Base-by-base conservation (phyloP, 2,888 invertebrate genomes). In the Ditula angustiorana region DNA sequence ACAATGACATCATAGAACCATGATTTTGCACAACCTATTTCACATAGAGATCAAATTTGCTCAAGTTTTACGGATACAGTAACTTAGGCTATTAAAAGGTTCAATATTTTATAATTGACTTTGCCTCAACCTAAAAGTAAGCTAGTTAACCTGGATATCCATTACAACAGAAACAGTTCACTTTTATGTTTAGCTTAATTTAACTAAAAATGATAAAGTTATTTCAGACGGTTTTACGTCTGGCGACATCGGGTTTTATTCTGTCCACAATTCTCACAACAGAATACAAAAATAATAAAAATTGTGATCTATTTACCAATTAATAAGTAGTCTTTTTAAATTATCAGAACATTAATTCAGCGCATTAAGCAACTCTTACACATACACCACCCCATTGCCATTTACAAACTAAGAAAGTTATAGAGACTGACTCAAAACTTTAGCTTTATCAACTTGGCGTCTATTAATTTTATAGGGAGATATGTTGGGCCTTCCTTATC, bases 81-180 rank as follows among this genome's bases (percentile, higher is more conserved):
- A n/a, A n/a, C n/a, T n/a, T n/a, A n/a, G n/a, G n/a, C n/a, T n/a
- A n/a, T n/a, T n/a, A n/a, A n/a, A n/a, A n/a, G n/a, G n/a, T n/a
- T n/a, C n/a, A n/a, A n/a, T n/a, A n/a, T n/a, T n/a, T n/a, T n/a
- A 7, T 50, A 60, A 52, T 60, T 60, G 52, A 60, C 52, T 41
- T 50, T 30, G 52, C 52, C 21, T 46, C 23, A 59, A 59, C 8
- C 5, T 5, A 53, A 44, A 24, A 11, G 19, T 7, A 11, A 21
- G 23, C 37, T 13, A 37, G 5, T 21, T 13, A 13, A 3, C 46
- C 30, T 19, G 28, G 56, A 56, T 30, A 28, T 16, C 28, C 41
- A 56, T 26, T 19, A n/a, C n/a, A 41, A 19, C 8, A 5, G 11
- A 11, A 37, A 10, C 37, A n/a, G 5, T 2, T 37, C 7, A 7